phyloP scores from a whole-genome alignment of 1,140 invertebrate species.

The Drosophila nebulosa region DNA sequence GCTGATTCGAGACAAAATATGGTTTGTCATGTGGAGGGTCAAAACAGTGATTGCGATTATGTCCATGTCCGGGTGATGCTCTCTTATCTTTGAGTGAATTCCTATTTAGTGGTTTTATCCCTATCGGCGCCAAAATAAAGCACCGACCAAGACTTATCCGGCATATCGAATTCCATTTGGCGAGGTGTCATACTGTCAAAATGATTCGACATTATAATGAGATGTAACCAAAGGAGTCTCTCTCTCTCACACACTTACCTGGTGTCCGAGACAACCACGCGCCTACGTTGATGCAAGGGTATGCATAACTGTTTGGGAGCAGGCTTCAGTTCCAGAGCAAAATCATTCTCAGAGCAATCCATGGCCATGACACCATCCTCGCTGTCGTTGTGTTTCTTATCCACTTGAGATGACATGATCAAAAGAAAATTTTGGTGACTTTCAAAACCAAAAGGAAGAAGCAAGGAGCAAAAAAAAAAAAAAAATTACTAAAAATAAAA shows the following conservation, averaged over 20 bases:
- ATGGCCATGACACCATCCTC: slow-evolving; percentile 8
- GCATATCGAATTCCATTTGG: slow-evolving; percentile 33
- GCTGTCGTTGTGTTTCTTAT: slow-evolving; percentile 18
- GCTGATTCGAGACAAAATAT: not conserved
- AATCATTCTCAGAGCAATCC: slow-evolving; percentile 37
- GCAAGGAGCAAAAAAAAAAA: not conserved
- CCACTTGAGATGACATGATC: slow-evolving; percentile 41
- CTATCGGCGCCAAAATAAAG: slow-evolving; percentile 52
- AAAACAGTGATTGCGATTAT: not conserved
- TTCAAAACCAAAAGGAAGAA: not conserved
- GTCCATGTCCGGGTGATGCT: not conserved
- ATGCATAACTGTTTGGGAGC: slow-evolving; percentile 66
- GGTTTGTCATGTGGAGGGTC: not conserved
- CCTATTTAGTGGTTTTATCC: slow-evolving; percentile 31
- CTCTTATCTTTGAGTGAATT: not conserved
- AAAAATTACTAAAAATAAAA: not conserved
- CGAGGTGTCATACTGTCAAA: not conserved
- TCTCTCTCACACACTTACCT: slow-evolving; percentile 19
- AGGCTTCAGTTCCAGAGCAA: slow-evolving; percentile 54
- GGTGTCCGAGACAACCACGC: slow-evolving; percentile 42
- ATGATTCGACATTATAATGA: no score
- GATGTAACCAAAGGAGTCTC: not conserved
- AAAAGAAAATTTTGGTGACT: not conserved
- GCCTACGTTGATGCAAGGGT: slow-evolving; percentile 53
- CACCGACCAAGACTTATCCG: slow-evolving; percentile 76